These are phyloP conservation scores for Eupithecia exiguata DNA, from an alignment of 2,888 invertebrate genomes.

Conservation along the genomic window DNA sequence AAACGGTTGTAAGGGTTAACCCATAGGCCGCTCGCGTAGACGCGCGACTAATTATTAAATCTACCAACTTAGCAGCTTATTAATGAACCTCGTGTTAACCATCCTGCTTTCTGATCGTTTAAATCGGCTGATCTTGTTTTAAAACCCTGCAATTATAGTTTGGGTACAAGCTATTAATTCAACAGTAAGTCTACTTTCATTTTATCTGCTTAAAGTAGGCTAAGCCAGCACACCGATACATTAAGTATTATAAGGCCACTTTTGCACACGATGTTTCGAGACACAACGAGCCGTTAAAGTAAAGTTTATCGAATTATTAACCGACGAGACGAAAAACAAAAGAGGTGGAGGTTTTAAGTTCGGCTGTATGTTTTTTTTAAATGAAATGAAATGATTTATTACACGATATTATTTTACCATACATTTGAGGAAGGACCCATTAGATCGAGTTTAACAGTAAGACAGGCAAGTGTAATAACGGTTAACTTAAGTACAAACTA, in stretches of 20 bases:
- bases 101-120: not conserved
- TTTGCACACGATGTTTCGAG: conserved; percentile 15
- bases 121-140: conserved; percentile 8
- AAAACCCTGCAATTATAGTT: conserved; percentile 1
- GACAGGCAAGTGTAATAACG: no score
- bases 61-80: not conserved
- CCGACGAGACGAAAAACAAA: no score
- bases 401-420: no score
- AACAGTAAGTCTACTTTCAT: conserved; percentile 29
- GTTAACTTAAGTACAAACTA: no score
- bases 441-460: no score
- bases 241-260: conserved; percentile 17
- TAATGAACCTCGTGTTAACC: no score
- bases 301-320: not conserved
- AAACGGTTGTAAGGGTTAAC: no score
- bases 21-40: no score
- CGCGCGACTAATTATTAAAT: not conserved
- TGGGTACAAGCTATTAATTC: conserved; percentile 15
- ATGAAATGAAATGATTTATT: no score
- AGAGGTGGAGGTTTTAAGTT: no score
- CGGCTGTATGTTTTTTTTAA: no score
- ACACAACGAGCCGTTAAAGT: not conserved
- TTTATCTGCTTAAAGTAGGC: conserved; percentile 31
- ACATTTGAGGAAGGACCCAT: no score
- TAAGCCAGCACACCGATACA: conserved; percentile 20